Conservation (phyloP, 2,888 invertebrate genomes). For the Rugalucina vietnamica region DNA sequence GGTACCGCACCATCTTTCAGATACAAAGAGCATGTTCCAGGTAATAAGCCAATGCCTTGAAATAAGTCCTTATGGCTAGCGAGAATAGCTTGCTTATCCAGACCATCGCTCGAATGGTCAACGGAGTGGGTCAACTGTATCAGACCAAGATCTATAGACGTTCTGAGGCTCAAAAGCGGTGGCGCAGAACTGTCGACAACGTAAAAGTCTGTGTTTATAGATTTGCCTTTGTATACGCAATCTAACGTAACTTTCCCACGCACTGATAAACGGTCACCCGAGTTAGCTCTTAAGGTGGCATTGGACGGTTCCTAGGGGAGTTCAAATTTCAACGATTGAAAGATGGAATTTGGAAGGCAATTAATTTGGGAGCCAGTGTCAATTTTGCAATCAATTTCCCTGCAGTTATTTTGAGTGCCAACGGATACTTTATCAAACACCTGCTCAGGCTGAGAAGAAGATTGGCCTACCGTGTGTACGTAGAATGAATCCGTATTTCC, state of each 20-base stretch:
- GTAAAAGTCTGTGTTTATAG: background rate
- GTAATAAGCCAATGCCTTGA: background rate
- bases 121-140: conserved; percentile 10
- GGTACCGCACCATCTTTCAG: background rate
- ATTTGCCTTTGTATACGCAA: conserved; percentile 1
- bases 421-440: background rate
- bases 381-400: conserved; percentile 1
- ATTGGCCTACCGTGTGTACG: background rate
- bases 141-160: background rate
- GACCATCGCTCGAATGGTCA: background rate
- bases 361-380: background rate
- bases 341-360: background rate
- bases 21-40: background rate
- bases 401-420: background rate
- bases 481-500: background rate
- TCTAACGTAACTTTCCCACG: background rate
- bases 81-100: background rate
- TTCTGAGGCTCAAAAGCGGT: background rate
- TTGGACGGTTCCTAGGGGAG: too few species aligned
- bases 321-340: background rate
- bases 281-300: background rate
- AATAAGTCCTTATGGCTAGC: background rate
- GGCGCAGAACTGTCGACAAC: background rate
- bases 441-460: background rate
- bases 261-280: background rate